Evolutionary conservation across 2,113 vertebrate genomes (phyloP), one percentile per base, ranked within the genome.

Genomic region (Sapayoa aenigma): DNA sequence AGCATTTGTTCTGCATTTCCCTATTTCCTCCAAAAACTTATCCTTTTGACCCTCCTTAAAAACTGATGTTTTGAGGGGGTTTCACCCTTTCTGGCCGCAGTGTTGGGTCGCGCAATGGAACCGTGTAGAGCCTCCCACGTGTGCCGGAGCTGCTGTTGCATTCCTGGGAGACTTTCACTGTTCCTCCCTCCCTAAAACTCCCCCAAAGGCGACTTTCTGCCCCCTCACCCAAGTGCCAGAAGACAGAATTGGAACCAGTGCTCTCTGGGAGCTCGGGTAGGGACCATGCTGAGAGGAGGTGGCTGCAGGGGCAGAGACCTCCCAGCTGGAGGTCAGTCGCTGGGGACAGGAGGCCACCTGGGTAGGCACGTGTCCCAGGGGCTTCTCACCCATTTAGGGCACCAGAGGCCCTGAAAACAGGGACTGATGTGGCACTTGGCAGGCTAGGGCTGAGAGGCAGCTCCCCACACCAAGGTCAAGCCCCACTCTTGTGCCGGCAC

Each of bases 401-500:
- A 20, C 6, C 5, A 6, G 21, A 30, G 41, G 27, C 28, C 33
- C 49, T 14, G 83, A n/a, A 35, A 59, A 11, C 4, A 47, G 23
- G 5, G 14, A 69, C 55, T 6, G 63, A 17, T 7, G 30, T 1
- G 37, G 84, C 56, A 3, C 30, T 72, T 10, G 33, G 39, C 55
- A 24, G 87, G 42, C 62, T 55, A 62, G 52, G 78, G 46, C 41
- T 30, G 37, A 10, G 39, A n/a, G n/a, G 68, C 73, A 66, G 72
- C 76, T 77, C 41, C 37, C 50, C 50, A 7, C 5, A 0, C 41
- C 0, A 7, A 47, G 63, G 30, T 30, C 72, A 42, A 92, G n/a
- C 30, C 53, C 25, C 12, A 9, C 19, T 30, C 1, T 0, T 28
- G 35, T 22, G 42, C n/a, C 5, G 1, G 11, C 2, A 0, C 2